phyloP scores from a whole-genome alignment of 64 coral and sea anemone species.

The Stichodactyla helianthus region DNA sequence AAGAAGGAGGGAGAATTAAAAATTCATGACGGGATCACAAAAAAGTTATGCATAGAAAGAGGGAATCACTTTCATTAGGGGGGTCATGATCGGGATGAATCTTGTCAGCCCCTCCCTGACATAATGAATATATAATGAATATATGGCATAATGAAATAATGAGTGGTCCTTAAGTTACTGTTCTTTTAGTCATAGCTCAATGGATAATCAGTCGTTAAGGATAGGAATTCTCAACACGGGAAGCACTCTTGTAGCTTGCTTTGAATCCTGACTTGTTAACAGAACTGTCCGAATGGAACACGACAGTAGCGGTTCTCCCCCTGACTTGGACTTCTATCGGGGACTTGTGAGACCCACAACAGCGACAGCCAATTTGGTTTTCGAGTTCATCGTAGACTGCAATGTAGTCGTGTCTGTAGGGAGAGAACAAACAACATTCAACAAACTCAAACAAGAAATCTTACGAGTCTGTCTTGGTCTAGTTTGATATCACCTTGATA shows the following conservation, averaged over 20 bases:
- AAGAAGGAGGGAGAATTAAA: too few species aligned
- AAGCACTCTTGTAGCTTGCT: constrained; percentile 35
- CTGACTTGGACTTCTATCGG: constrained; percentile 48
- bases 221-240: background rate
- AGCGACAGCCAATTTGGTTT: constrained; percentile 70
- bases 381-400: constrained; percentile 57
- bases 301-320: constrained; percentile 57
- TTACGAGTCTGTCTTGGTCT: too few species aligned
- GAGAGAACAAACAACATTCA: background rate
- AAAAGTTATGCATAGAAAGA: too few species aligned
- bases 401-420: constrained; percentile 61
- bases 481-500: too few species aligned
- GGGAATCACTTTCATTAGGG: too few species aligned
- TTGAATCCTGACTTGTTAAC: constrained; percentile 69
- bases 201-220: background rate
- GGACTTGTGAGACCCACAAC: constrained; percentile 39
- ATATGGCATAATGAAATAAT: too few species aligned
- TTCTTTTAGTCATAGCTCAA: too few species aligned
- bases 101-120: too few species aligned
- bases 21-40: too few species aligned
- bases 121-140: too few species aligned
- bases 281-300: constrained; percentile 63
- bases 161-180: too few species aligned
- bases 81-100: too few species aligned
- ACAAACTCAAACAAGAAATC: background rate